Percentiles rank a stretch among this genome's conserved stretches.
phyloP scores from a whole-genome alignment of 2,113 vertebrate species.

The Alces alces region DNA sequence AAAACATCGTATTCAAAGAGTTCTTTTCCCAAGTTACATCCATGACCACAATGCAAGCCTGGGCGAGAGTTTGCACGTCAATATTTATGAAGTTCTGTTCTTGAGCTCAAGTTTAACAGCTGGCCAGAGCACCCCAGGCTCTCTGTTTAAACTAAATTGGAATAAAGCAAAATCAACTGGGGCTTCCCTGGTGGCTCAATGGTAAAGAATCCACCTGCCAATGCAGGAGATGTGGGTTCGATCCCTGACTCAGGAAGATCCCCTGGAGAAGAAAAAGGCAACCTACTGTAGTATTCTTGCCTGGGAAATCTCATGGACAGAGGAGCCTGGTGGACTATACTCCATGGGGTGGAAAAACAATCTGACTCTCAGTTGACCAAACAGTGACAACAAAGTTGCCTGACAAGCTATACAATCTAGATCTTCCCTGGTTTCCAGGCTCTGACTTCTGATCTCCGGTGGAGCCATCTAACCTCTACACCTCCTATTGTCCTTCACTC shows the following conservation, averaged over 20 bases:
- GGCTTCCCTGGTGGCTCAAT: not conserved
- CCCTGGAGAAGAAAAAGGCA: not conserved
- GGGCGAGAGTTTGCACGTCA: not conserved
- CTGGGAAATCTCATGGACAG: not conserved
- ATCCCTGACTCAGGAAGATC: not conserved
- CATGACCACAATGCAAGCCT: not conserved
- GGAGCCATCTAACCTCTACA: not conserved
- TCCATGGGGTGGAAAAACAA: not conserved
- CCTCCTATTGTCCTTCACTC: not conserved
- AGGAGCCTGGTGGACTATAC: not conserved
- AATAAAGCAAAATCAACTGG: not conserved
- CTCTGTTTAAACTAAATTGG: not conserved
- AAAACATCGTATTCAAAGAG: not conserved
- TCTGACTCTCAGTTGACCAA: not conserved
- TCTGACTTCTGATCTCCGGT: not conserved
- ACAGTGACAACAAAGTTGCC: not conserved
- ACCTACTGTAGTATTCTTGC: not conserved
- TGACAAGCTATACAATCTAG: not conserved
- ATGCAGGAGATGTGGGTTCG: not conserved
- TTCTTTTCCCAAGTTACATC: not conserved
- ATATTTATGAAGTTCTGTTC: not conserved
- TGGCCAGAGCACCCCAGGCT: not conserved
- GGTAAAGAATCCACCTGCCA: not conserved
- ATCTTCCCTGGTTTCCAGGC: not conserved
- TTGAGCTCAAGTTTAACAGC: not conserved